phyloP scores from a whole-genome alignment of 2,797 vertebrate genomes.

The Peromyscus attwateri region DNA sequence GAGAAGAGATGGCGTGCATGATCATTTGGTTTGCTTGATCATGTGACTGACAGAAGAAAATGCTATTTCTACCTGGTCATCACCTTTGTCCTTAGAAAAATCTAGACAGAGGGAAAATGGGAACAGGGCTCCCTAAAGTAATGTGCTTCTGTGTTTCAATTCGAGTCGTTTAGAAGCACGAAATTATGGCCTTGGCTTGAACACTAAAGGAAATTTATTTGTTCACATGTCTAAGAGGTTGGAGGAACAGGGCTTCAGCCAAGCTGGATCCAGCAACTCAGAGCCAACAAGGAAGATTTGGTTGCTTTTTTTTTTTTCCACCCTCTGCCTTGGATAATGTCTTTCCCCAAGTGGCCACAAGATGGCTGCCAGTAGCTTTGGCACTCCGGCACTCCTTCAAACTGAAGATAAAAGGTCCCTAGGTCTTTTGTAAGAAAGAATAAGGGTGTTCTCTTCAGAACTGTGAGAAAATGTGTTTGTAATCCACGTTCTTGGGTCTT shows the following conservation, averaged over 20 bases:
- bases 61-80: neutral
- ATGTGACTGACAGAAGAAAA: neutral
- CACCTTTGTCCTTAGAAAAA: constrained; percentile 36
- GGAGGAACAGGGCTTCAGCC: neutral
- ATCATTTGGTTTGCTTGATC: neutral
- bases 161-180: neutral
- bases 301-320: too few relatives aligned
- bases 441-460: neutral
- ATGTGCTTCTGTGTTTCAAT: neutral
- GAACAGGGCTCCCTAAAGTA: neutral
- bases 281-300: neutral
- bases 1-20: neutral
- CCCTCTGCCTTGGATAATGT: neutral
- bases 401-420: neutral
- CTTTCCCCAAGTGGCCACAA: constrained; percentile 66
- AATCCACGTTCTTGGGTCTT: neutral
- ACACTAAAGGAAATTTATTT: neutral
- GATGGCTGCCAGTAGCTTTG: constrained; percentile 76
- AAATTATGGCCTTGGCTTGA: neutral
- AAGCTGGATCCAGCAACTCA: neutral
- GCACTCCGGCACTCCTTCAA: neutral
- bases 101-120: neutral
- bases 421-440: neutral
- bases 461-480: neutral
- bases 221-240: neutral